Evolutionary conservation across 2,797 vertebrate species (phyloP), one percentile per base, ranked within the genome.

Genomic region (Schizothorax lantsangensis): DNA sequence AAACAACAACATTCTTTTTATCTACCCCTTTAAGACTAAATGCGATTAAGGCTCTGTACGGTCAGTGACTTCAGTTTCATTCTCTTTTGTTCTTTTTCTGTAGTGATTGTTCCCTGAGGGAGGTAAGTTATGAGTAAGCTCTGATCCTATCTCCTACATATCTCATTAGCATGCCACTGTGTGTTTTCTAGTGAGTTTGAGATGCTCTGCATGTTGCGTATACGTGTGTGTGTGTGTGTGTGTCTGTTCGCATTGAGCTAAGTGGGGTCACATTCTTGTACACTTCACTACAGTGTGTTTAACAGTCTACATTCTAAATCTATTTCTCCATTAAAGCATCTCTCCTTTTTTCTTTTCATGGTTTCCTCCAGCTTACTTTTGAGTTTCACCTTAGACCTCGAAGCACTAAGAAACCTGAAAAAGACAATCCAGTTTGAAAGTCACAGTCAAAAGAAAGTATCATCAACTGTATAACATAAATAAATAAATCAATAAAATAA

Each of bases 151-250:
- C 82, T 86, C 81, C 79, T 80, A 81, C 68, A 84, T 83, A 88
- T 88, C 84, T 83, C 82, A 90, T 90, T 89, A 89, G 84, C 73
- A 88, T 84, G 86, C 88, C 82, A 88, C 82, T 66, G 85, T 81
- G 84, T 79, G 83, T 88, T 88, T 84, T 80, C 57, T 54, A 69
- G 80, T 40, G 69, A 36, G 84, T 54, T 77, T 83, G 68, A 90
- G 84, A 90, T 84, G 84, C 74, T 64, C 79, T 77, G 80, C 71
- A 81, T 88, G 81, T 74, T 86, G 75, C 75, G 77, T 83, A 12
- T 83, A 36, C 10, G n/a, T 69, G 66, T 71, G 43, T 77, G 62
- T 81, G 33, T 69, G 64, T 69, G 33, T 77, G 59, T 45, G 40
- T 77, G 68, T 47, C 15, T 59, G 57, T 33, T 17, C 10, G 5